Evolutionary conservation across 53 echinoderm and acorn worm species (phyloP), one percentile per base, ranked within the genome.

Genomic region (Temnopleurus reevesii): DNA sequence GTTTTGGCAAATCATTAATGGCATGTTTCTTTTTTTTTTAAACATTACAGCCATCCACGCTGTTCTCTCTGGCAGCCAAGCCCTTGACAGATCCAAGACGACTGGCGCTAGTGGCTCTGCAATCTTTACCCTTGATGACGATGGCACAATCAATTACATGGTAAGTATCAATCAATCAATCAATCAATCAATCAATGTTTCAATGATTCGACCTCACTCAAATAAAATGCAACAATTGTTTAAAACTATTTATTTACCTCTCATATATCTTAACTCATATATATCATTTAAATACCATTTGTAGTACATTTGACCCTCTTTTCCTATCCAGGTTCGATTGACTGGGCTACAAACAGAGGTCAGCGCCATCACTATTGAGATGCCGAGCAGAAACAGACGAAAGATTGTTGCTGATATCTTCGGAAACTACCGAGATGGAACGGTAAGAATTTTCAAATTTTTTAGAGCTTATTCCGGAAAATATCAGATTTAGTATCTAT

Each of bases 81-180:
- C 98, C 2, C 76, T 95, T 15, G 95, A 89, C 0, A 82, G 95
- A 76, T 94, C 95, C 5, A 94, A 93, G 66, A 93, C 94, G 7
- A 93, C 94, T 2, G 95, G 98, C 9, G 98, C 98, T 53, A 95
- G 94, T 79, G 98, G 98, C 31, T 97, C 98, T 12, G 98, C 94
- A 15, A 77, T 97, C 17, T 63, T 97, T 60, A 89, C 90, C 46
- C 76, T 97, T 12, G 93, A 88, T 23, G 94, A 93, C 27, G 92
- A 95, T 86, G 98, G 98, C 41, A 92, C 89, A 12, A 92, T 97
- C 21, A 81, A 91, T 12, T 97, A 97, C 86, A 77, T 89, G 93
- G 97, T 97, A 91, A 89, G 65, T 49, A 47, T 24, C 47, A 17
- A 51, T 28, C 3, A 71, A 2, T 63, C 25, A n/a, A 23, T 34